Evolutionary conservation across 2,888 invertebrate species (phyloP).

Genomic region (Troilus luridus): DNA sequence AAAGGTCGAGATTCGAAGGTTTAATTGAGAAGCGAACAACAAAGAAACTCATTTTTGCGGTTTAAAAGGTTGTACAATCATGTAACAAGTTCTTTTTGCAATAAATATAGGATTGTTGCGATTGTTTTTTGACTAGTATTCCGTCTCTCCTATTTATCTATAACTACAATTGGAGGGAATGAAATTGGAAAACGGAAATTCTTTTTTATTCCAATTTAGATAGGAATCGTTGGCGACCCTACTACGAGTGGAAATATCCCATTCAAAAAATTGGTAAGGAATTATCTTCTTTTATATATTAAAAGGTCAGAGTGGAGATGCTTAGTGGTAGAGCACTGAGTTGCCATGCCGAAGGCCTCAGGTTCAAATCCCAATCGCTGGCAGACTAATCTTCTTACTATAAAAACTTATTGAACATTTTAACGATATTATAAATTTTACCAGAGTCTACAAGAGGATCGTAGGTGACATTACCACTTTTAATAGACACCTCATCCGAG

Average conservation of each 20-base stretch:
- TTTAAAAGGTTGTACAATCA: constrained; percentile 15
- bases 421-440: neutral
- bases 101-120: neutral
- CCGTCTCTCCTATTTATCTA: neutral
- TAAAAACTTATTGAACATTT: neutral
- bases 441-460: neutral
- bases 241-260: no score
- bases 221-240: no score
- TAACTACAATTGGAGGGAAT: neutral
- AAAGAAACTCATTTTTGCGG: constrained; percentile 28
- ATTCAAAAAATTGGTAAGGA: no score
- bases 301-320: no score
- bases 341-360: no score
- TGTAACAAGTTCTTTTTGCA: neutral
- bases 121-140: neutral
- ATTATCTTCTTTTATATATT: no score
- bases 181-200: neutral
- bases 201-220: neutral
- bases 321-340: no score
- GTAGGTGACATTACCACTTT: neutral
- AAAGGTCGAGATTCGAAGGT: neutral
- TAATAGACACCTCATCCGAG: constrained; percentile 21
- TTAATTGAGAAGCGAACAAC: constrained; percentile 10
- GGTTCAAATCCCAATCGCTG: no score
- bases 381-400: neutral